Evolutionary conservation across 2,113 vertebrate species (phyloP).

Genomic region (Malurus elegans): DNA sequence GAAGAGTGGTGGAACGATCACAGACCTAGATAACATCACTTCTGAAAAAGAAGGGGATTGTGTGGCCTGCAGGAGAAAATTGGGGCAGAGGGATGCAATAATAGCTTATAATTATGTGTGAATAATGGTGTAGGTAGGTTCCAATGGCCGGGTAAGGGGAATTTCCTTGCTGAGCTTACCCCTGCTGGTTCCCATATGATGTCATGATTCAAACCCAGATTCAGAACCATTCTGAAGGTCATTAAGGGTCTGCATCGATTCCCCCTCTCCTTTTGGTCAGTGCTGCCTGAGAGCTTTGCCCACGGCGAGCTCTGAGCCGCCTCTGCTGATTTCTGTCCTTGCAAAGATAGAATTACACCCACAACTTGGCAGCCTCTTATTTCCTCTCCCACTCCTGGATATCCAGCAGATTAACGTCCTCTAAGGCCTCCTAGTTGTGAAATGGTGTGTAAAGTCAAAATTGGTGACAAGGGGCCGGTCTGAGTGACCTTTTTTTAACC

Average conservation of each 20-base stretch:
- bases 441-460: conserved; percentile 41
- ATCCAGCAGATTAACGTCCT: conserved; percentile 4
- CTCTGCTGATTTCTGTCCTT: not conserved
- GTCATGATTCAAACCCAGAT: not conserved
- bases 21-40: not conserved
- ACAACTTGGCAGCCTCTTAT: not conserved
- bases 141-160: not conserved
- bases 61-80: not conserved
- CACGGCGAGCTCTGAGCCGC: not conserved
- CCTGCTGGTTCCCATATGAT: rapidly evolving
- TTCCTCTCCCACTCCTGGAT: conserved; percentile 39
- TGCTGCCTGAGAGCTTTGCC: not conserved
- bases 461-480: not conserved
- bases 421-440: conserved; percentile 26
- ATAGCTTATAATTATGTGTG: not conserved
- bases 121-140: not conserved
- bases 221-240: not conserved
- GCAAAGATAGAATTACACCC: not conserved
- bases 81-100: not conserved
- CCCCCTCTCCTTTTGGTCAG: not conserved
- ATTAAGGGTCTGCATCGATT: not conserved
- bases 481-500: not conserved
- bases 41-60: not conserved
- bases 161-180: not conserved
- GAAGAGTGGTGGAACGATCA: not conserved